phyloP scores from a whole-genome alignment of 2,888 invertebrate species.

The Cheilosia impressa region DNA sequence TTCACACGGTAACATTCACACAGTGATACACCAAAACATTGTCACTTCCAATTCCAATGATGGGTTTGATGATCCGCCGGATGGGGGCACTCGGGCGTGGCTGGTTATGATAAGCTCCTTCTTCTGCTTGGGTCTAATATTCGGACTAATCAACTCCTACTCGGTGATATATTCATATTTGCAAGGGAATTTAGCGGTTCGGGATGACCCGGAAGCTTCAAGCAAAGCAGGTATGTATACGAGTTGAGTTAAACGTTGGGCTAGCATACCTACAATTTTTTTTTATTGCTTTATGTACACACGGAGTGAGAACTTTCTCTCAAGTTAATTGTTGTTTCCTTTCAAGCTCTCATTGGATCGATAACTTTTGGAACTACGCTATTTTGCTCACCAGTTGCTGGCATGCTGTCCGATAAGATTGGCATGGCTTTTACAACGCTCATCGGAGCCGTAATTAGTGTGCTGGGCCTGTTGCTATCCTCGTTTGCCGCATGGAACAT shows the following conservation, averaged over 20 bases:
- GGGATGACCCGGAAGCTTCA: constrained; percentile 63
- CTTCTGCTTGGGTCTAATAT: constrained; percentile 61
- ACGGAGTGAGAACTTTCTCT: not conserved
- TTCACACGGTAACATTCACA: constrained; percentile 6
- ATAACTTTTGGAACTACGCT: constrained; percentile 66
- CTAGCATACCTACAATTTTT: not conserved
- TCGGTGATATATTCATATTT: constrained; percentile 65
- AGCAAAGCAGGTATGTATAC: constrained; percentile 64
- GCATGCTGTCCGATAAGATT: constrained; percentile 60
- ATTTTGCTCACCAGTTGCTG: constrained; percentile 65
- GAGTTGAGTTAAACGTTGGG: not conserved
- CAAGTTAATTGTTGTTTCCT: not conserved
- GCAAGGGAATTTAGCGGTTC: constrained; percentile 39
- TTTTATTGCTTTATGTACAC: not conserved
- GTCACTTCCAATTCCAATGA: constrained; percentile 7
- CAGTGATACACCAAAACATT: constrained; percentile 55
- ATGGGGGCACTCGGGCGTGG: constrained; percentile 70
- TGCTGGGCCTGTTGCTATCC: constrained; percentile 44
- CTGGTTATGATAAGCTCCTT: constrained; percentile 68
- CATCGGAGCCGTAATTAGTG: constrained; percentile 45
- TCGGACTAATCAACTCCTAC: constrained; percentile 67
- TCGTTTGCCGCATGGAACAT: constrained; percentile 58
- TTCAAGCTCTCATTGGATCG: constrained; percentile 67
- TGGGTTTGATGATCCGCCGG: constrained; percentile 44
- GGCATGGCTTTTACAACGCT: constrained; percentile 63